Percentiles rank a stretch among this genome's conserved stretches.
These are phyloP conservation scores for Cosmia pyralina DNA, from an alignment of 2,888 invertebrate species.

Conservation along the genomic window DNA sequence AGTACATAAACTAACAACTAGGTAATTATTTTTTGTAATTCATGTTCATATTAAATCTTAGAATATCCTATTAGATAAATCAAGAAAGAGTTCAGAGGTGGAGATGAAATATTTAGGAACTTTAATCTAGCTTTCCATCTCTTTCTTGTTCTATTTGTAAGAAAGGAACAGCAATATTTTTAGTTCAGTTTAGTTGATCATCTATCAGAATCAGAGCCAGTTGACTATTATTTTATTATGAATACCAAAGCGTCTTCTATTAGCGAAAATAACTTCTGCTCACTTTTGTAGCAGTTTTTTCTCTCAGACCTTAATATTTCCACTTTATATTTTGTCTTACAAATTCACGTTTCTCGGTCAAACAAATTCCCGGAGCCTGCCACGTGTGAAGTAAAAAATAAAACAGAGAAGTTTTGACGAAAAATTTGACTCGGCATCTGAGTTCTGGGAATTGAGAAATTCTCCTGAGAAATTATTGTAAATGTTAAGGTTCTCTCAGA, in stretches of 20 bases:
- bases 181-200: not conserved
- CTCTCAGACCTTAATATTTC: not conserved
- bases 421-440: constrained; percentile 25
- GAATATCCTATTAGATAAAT: too few species aligned
- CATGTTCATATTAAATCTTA: too few species aligned
- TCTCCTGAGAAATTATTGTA: constrained; percentile 59
- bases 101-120: not conserved
- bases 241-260: not conserved
- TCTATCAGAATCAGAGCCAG: not conserved
- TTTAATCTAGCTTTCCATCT: not conserved
- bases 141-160: not conserved
- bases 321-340: not conserved
- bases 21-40: too few species aligned
- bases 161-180: not conserved
- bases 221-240: not conserved
- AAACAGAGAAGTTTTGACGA: constrained; percentile 17
- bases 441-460: constrained; percentile 21
- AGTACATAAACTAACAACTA: too few species aligned
- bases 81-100: not conserved
- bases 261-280: not conserved
- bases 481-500: constrained; percentile 17
- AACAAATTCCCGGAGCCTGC: not conserved
- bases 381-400: constrained; percentile 28
- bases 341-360: constrained; percentile 15
- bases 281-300: constrained; percentile 2